phyloP scores from a whole-genome alignment of 2,113 vertebrate genomes.

The Odontophorus gujanensis region DNA sequence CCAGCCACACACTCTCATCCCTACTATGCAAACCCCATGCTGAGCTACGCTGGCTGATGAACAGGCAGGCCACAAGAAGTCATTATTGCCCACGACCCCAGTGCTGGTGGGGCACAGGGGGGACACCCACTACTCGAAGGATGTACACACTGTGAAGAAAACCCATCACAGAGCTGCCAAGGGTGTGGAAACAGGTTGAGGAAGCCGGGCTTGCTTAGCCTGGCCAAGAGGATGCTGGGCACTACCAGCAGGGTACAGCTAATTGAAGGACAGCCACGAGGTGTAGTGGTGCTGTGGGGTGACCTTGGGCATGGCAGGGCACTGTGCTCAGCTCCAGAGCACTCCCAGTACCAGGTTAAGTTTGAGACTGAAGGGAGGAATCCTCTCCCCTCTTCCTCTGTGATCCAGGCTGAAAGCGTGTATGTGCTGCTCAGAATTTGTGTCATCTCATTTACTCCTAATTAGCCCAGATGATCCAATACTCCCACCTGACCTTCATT shows the following conservation, averaged over 20 bases:
- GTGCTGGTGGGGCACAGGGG: neutral
- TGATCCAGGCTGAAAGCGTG: neutral
- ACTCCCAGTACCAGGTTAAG: fast-evolving
- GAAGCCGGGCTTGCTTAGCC: fast-evolving
- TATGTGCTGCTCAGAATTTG: neutral
- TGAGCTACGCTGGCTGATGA: neutral
- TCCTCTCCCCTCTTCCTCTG: neutral
- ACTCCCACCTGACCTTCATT: slow-evolving; percentile 5
- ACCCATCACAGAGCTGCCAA: neutral
- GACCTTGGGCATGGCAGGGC: neutral
- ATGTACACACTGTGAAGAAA: neutral
- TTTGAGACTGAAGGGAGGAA: neutral
- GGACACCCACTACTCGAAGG: neutral
- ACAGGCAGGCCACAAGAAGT: neutral
- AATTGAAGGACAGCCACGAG: neutral
- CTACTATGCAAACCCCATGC: neutral
- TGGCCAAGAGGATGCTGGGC: neutral
- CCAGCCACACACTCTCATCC: neutral
- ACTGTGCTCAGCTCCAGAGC: fast-evolving
- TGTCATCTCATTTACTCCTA: neutral
- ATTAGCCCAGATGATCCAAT: neutral
- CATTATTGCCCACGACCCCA: fast-evolving
- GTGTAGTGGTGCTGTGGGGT: neutral
- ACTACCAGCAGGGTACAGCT: neutral
- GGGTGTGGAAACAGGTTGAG: fast-evolving